Base-by-base conservation (phyloP, 2,888 invertebrate species). In the Polylopha cassiicola region DNA sequence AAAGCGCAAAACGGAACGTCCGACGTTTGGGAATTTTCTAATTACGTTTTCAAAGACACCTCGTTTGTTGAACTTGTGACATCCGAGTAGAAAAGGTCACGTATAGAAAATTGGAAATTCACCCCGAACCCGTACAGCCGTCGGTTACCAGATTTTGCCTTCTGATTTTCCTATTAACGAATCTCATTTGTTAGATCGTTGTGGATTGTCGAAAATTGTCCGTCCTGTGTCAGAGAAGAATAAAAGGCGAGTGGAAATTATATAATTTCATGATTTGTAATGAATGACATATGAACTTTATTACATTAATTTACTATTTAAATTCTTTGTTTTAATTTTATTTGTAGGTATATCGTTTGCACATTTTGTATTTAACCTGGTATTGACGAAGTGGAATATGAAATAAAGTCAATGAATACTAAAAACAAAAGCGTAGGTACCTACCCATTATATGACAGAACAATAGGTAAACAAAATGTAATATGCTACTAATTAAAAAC, bases 1-100 rank as follows among this genome's bases (percentile, higher is more conserved):
- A 52, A 53, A 62, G 61, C 58, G 61, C 53, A 66, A 59, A 70
- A 72, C 64, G 63, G 58, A 59, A 66, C 62, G 76, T 70, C 77
- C 64, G 75, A 68, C 77, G 74, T 78, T 82, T 61, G 73, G 79
- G 82, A 82, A 84, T 84, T 85, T 84, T 81, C 82, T 84, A 85
- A 85, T 85, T 84, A 84, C 82, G 78, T 77, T 78, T 78, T 79
- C 81, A 82, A 84, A 84, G 82, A 84, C 80, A 80, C 76, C 80
- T 85, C 82, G 80, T 78, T 78, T 73, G 76, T 73, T 64, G 77
- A 77, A 68, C 74, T 78, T 81, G 84, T 80, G 81, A 84, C 80
- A 69, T 66, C 62, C 65, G 65, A 68, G 63, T 73, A 76, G 75
- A 78, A 84, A 81, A 79, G 85, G 84, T 85, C 81, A 81, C 82